A percentile compares a stretch with the other conserved stretches of the same genome.
phyloP scores from a whole-genome alignment of 1,140 invertebrate species.

The Cepaea nemoralis region DNA sequence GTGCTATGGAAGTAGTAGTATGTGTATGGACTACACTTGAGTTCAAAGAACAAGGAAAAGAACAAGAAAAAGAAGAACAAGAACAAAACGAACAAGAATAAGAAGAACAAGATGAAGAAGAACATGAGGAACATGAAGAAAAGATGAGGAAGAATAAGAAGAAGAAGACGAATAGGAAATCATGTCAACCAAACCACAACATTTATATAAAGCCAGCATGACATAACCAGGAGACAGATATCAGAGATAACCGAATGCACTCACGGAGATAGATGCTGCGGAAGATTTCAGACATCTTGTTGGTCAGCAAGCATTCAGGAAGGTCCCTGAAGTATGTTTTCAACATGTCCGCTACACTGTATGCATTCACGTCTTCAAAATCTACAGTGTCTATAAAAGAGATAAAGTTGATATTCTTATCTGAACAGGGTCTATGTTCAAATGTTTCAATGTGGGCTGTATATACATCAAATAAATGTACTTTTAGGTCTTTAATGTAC shows the following conservation, averaged over 20 bases:
- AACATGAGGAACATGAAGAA: too few relatives aligned
- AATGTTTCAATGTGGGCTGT: too few relatives aligned
- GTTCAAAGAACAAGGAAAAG: too few relatives aligned
- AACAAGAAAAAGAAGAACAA: too few relatives aligned
- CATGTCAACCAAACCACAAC: background rate
- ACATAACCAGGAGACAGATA: background rate
- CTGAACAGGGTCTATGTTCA: too few relatives aligned
- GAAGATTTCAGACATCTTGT: conserved; percentile 94
- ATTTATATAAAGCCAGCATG: too few relatives aligned
- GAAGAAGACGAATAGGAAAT: background rate
- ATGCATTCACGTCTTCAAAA: conserved; percentile 87
- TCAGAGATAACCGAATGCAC: conserved; percentile 29
- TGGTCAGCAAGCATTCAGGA: conserved; percentile 91
- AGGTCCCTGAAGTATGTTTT: conserved; percentile 96
- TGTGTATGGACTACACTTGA: too few relatives aligned
- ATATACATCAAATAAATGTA: background rate
- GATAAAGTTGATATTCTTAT: too few relatives aligned
- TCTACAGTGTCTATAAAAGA: conserved; percentile 62
- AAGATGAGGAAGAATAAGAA: too few relatives aligned
- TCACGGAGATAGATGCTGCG: conserved; percentile 87
- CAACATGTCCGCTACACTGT: conserved; percentile 94
- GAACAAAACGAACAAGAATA: too few relatives aligned
- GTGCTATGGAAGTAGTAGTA: too few relatives aligned
- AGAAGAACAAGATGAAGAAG: too few relatives aligned
- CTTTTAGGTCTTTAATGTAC: background rate